Evolutionary conservation across 2,113 vertebrate species (phyloP), one percentile per base, ranked within the genome.

Genomic region (Lophura nycthemera): DNA sequence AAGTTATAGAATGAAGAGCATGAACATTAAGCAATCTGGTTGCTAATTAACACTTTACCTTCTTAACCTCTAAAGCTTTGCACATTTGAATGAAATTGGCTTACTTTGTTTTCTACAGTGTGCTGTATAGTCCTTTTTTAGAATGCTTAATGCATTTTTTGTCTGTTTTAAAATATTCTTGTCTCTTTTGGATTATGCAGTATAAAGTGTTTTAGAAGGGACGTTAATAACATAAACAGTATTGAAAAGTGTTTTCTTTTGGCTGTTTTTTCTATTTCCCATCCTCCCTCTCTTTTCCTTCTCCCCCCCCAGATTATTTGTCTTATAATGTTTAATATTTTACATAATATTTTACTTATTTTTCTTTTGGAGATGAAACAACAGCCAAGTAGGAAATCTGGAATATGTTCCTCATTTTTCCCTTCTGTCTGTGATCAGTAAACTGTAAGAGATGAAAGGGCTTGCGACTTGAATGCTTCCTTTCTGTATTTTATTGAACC

Each of bases 271-370:
- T n/a, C 72, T 34, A 89, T n/a, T 29, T 54, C 69, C 34, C 24
- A 57, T 54, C 71, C 84, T 52, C 11, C 5, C 65, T 9, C 32
- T 21, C 47, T 47, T 21, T 47, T 47, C 47, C 20, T 19, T 13
- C 34, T 22, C 21, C 8, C 22, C 22, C 42, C 34, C 25, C 74
- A 94, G 85, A 78, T 88, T 89, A 92, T 86, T 95, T 91, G 89
- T 79, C 85, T 89, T 82, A 87, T 95, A 91, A 89, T 83, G 82
- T 90, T 83, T 88, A 88, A 97, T 95, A 95, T 91, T 96, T 96
- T 96, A 92, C 83, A 88, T 91, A 85, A 94, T 91, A 96, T 96
- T 95, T 95, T 86, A 93, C 75, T 95, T 83, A 78, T 94, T 97
- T 96, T 91, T 20, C 43, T 91, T 76, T 94, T 95, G 93, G 93